Evolutionary conservation across 1,140 invertebrate species (phyloP).

Genomic region (Orchesella cincta): DNA sequence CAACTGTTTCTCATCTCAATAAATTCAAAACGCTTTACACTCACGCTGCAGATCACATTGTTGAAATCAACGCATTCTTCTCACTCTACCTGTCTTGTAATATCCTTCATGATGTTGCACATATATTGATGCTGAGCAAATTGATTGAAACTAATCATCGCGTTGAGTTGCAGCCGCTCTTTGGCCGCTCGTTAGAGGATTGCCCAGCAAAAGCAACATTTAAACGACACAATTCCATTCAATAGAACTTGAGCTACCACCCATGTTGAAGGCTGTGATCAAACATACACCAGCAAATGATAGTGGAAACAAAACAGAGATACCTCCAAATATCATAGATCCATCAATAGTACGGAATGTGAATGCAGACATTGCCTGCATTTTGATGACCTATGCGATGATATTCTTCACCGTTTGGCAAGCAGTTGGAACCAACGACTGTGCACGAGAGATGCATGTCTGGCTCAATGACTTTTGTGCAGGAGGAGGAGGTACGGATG

Average conservation of each 20-base stretch:
- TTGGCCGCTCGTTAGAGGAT: too few species aligned
- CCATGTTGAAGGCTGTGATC: not conserved
- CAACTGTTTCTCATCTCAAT: not conserved
- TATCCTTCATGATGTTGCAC: not conserved
- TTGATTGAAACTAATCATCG: not conserved
- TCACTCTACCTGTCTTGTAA: not conserved
- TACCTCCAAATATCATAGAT: not conserved
- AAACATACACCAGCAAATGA: not conserved
- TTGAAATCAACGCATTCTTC: slow-evolving; percentile 28
- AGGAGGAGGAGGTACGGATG: not conserved
- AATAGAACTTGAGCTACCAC: too few species aligned
- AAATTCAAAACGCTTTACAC: slow-evolving; percentile 35
- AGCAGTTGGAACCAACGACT: slow-evolving; percentile 36
- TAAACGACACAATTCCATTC: not conserved
- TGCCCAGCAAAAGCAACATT: too few species aligned
- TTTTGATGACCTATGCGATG: not conserved
- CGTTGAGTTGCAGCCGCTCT: too few species aligned
- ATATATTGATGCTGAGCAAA: not conserved
- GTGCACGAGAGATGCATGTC: slow-evolving; percentile 36
- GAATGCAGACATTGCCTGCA: slow-evolving; percentile 11
- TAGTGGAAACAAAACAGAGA: not conserved
- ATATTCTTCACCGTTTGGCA: slow-evolving; percentile 38
- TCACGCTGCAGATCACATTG: slow-evolving; percentile 26
- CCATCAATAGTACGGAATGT: not conserved
- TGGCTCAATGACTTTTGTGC: slow-evolving; percentile 43